These are phyloP conservation scores for Paratrypauchen microcephalus DNA, from an alignment of 2,797 vertebrate species.

Conservation along the genomic window DNA sequence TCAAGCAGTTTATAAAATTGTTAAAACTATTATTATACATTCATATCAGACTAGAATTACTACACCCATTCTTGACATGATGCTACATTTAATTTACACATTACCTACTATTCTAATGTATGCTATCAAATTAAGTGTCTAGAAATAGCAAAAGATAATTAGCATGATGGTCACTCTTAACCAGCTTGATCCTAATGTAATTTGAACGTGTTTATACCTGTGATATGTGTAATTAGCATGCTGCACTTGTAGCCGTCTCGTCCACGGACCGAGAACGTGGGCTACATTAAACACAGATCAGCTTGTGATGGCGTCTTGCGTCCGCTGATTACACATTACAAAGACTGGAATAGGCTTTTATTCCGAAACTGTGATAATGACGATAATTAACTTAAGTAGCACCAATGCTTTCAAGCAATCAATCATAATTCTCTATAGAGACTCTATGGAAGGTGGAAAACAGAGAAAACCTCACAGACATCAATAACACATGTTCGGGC, in stretches of 20 bases:
- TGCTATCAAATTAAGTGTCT: neutral
- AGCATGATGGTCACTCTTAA: neutral
- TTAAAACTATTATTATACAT: too few species aligned
- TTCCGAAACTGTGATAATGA: constrained; percentile 50
- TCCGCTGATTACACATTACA: constrained; percentile 41
- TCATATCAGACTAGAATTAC: neutral
- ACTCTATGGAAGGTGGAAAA: constrained; percentile 61
- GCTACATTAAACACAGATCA: constrained; percentile 23
- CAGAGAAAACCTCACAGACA: constrained; percentile 60
- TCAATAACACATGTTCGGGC: constrained; percentile 71
- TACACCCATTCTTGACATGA: too few species aligned
- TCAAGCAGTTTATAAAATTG: too few species aligned
- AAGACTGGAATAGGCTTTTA: constrained; percentile 37
- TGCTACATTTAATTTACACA: neutral
- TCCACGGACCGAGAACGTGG: constrained; percentile 19
- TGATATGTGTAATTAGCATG: constrained; percentile 32
- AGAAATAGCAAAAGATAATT: neutral
- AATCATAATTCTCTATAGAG: constrained; percentile 58
- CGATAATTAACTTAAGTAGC: constrained; percentile 59
- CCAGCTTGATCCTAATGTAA: neutral
- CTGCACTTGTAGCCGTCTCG: constrained; percentile 18
- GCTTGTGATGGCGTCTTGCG: constrained; percentile 27
- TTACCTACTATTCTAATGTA: neutral
- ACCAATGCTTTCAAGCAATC: constrained; percentile 69
- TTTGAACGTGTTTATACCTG: constrained; percentile 10